phyloP scores from a whole-genome alignment of 1,140 invertebrate species.

The Arctopsyche grandis region DNA sequence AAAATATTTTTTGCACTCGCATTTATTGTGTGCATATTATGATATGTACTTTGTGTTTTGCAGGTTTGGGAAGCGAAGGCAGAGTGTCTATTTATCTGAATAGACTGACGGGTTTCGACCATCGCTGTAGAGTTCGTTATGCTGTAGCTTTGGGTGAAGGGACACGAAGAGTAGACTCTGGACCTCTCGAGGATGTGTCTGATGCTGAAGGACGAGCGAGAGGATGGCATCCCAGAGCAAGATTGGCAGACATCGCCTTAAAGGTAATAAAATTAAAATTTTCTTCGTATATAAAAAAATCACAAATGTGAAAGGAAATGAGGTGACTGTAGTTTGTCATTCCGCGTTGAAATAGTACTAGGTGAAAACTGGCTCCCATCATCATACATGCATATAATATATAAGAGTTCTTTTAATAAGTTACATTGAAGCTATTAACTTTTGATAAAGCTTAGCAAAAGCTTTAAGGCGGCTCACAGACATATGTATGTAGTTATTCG shows the following conservation, averaged over 20 bases:
- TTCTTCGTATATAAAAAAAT: too few species aligned
- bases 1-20: too few species aligned
- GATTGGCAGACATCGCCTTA: slow-evolving; percentile 69
- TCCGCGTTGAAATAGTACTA: too few species aligned
- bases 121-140: slow-evolving; percentile 81
- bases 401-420: too few species aligned
- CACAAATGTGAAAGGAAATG: not conserved
- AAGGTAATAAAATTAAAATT: slow-evolving; percentile 60
- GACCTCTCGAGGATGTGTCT: slow-evolving; percentile 80
- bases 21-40: not conserved
- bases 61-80: slow-evolving; percentile 61
- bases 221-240: slow-evolving; percentile 76
- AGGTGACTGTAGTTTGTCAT: too few species aligned
- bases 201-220: slow-evolving; percentile 79
- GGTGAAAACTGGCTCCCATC: too few species aligned
- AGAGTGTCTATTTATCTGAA: slow-evolving; percentile 74
- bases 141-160: slow-evolving; percentile 78
- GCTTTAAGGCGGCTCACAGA: too few species aligned
- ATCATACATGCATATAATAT: too few species aligned
- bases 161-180: slow-evolving; percentile 78
- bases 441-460: too few species aligned
- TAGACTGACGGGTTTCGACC: slow-evolving; percentile 83
- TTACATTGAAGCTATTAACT: too few species aligned
- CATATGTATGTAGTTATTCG: too few species aligned
- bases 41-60: slow-evolving; percentile 7